Percentiles rank a stretch among this genome's conserved stretches.
These are phyloP conservation scores for Acleris sparsana DNA, from an alignment of 2,888 invertebrate species.

Conservation along the genomic window DNA sequence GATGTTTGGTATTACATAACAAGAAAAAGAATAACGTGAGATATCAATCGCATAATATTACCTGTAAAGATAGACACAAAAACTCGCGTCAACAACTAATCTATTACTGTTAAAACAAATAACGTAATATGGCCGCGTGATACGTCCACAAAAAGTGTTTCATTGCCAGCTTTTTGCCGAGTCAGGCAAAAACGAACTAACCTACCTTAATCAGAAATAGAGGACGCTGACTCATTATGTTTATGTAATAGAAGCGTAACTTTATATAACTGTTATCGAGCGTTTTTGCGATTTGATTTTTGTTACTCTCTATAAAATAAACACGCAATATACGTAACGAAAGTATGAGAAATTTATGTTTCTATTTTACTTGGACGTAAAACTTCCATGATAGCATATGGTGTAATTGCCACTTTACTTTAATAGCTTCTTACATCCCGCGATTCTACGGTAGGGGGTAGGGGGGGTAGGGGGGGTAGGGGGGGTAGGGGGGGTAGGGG, in stretches of 20 bases:
- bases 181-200: conserved; percentile 9
- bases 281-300: not conserved
- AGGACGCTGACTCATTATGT: not conserved
- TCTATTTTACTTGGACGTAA: too few species aligned
- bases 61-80: not conserved
- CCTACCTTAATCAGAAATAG: conserved; percentile 15
- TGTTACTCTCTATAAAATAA: not conserved
- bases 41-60: not conserved
- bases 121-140: not conserved
- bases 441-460: too few species aligned
- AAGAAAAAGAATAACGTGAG: not conserved
- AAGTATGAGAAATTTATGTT: too few species aligned
- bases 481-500: too few species aligned
- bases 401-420: too few species aligned
- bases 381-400: too few species aligned
- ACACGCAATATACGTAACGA: too few species aligned
- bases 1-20: too few species aligned
- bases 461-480: too few species aligned
- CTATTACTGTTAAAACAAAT: not conserved
- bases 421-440: too few species aligned
- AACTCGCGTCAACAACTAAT: not conserved
- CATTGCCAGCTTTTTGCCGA: conserved; percentile 1
- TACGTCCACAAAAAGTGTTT: conserved; percentile 1
- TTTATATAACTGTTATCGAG: not conserved
- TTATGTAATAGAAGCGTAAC: not conserved